Evolutionary conservation across 2,113 vertebrate genomes (phyloP).

Genomic region (Ailuropoda melanoleuca): DNA sequence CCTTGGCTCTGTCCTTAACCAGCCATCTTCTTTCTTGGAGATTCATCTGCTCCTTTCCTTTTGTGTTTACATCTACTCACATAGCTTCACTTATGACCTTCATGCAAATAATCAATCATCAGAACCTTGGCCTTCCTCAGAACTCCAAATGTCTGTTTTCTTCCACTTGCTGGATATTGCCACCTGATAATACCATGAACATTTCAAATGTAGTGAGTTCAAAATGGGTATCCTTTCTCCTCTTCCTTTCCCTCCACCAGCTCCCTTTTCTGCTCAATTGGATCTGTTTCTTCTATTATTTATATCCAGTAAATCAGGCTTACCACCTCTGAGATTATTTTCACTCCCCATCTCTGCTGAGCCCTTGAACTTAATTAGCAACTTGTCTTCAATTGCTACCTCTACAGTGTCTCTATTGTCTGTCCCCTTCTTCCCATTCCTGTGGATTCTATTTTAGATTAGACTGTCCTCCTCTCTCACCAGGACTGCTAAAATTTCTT

Average conservation of each 20-base stretch:
- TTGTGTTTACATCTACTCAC: neutral
- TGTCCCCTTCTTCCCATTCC: neutral
- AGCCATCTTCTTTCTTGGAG: neutral
- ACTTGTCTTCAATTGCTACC: neutral
- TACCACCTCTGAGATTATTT: neutral
- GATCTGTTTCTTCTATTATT: neutral
- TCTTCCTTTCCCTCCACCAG: neutral
- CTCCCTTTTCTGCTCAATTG: accelerated
- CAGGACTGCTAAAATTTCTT: neutral
- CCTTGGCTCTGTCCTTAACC: neutral
- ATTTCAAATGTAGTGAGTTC: neutral
- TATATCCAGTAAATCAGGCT: neutral
- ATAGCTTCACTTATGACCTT: neutral
- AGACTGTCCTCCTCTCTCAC: neutral
- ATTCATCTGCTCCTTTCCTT: neutral
- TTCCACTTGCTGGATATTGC: neutral
- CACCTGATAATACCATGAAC: neutral
- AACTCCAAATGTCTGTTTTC: neutral
- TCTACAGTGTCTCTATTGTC: neutral
- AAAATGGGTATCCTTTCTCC: neutral
- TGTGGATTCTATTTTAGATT: neutral
- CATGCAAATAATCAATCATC: neutral
- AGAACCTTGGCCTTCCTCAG: neutral
- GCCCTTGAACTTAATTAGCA: neutral
- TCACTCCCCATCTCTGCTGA: neutral